Percentiles rank a stretch among this genome's conserved stretches.
phyloP scores from a whole-genome alignment of 2,797 vertebrate species.

The Squalus acanthias region DNA sequence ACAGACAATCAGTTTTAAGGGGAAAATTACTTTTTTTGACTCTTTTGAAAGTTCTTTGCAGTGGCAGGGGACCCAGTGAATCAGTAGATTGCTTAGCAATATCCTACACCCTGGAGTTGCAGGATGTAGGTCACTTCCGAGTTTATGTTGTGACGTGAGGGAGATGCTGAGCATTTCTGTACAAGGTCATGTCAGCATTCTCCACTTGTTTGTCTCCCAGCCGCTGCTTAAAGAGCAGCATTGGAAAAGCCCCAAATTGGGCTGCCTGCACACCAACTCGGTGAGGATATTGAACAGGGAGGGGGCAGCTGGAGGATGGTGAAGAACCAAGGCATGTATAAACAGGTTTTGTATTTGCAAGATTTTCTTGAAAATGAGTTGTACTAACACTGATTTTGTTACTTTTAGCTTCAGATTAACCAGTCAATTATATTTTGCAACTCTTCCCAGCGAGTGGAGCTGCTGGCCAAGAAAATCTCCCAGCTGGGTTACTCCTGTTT shows the following conservation, averaged over 20 bases:
- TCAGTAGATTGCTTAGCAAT: neutral
- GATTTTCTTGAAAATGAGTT: neutral
- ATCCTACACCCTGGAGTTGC: neutral
- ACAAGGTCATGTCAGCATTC: too few relatives aligned
- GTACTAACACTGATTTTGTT: slow-evolving; percentile 25
- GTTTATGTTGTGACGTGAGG: neutral
- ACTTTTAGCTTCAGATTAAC: slow-evolving; percentile 91
- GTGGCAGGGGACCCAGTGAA: neutral
- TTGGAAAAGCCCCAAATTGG: neutral
- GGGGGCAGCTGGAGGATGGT: neutral
- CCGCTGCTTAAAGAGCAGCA: neutral
- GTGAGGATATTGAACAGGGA: neutral
- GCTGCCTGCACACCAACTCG: neutral
- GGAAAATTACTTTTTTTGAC: neutral
- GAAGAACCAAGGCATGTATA: neutral
- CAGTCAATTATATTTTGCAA: slow-evolving; percentile 99
- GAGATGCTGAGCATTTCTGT: neutral
- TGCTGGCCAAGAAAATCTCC: slow-evolving; percentile 98
- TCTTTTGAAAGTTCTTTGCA: neutral
- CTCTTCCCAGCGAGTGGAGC: slow-evolving; percentile 96
- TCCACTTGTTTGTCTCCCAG: neutral
- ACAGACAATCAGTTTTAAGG: neutral
- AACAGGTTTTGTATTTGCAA: neutral
- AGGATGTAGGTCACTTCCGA: neutral
- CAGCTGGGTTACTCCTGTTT: slow-evolving; percentile 99